phyloP scores from a whole-genome alignment of 2,113 vertebrate species.

The Rhizomys pruinosus region DNA sequence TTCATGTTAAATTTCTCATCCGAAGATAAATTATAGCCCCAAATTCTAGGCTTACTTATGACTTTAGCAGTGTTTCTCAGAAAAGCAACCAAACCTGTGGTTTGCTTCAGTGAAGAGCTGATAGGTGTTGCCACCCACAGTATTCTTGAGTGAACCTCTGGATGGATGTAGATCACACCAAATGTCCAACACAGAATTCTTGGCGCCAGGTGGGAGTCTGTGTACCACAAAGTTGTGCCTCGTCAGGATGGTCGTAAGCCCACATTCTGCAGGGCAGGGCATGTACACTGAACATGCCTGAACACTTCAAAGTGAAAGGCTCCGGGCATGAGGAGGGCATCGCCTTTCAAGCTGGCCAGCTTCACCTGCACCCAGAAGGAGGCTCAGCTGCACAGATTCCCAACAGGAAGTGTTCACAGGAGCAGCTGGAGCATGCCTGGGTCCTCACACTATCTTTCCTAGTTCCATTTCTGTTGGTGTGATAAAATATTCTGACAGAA shows the following conservation, averaged over 20 bases:
- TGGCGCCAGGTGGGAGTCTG: not conserved
- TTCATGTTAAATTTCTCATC: constrained; percentile 6
- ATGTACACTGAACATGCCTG: too few relatives aligned
- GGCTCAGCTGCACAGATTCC: not conserved
- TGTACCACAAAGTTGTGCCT: not conserved
- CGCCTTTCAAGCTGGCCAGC: not conserved
- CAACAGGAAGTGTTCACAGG: not conserved
- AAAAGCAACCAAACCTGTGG: not conserved
- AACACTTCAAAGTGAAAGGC: not conserved
- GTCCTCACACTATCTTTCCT: not conserved
- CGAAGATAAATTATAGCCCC: not conserved
- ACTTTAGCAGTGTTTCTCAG: not conserved
- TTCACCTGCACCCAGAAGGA: too few relatives aligned
- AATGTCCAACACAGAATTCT: not conserved
- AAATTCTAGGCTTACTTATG: not conserved
- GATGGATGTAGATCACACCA: not conserved
- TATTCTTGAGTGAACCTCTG: not conserved
- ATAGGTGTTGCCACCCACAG: not conserved
- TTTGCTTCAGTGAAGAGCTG: not conserved
- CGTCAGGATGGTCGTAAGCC: not conserved
- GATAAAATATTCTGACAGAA: not conserved
- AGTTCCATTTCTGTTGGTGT: not conserved
- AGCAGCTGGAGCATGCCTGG: not conserved
- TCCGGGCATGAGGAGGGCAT: not conserved
- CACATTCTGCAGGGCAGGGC: not conserved